Base-by-base conservation (phyloP, 2,888 invertebrate genomes). In the Arge pagana region DNA sequence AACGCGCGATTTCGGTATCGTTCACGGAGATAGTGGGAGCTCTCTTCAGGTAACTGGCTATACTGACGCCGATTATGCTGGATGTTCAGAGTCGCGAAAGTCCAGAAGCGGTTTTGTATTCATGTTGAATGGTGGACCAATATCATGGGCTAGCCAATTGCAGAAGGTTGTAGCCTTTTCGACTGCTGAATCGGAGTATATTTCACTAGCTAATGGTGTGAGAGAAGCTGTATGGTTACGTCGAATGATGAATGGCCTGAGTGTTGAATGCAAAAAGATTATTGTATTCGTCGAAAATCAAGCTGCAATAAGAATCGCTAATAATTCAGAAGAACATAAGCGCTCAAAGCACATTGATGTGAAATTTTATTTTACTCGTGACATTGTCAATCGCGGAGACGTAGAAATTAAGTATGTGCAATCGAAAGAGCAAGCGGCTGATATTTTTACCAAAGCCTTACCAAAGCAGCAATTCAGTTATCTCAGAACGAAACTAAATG, bases 131-230 rank as follows among this genome's bases (percentile, higher is more conserved):
- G 55, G 57, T 36, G 55, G 50, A 16, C 54, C 60, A 13, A 36
- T 62, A 15, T 48, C 54, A 2, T 62, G 58, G 60, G 53, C 45
- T 6, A 54, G 53, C 23, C 49, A 59, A 26, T 31, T 36, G 6
- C 58, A 61, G 37, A 45, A 35, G 8, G 23, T 48, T 6, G 53
- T 61, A 2, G 33, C 57, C 3, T 36, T 52, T 3, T 59, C 57
- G 15, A 57, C 59, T 2, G 51, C 60, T 0, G 57, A 62, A 48
- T 50, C 58, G 0, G 61, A 62, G 31, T 64, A 61, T 43, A 50
- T 58, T 37, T 56, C 61, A 4, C 49, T 57, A 23, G 52, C 50
- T 5, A 39, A 48, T 6, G 56, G 53, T 15, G 52, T 51, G 7
- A 52, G 58, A 31, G 59, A 62, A 33, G 56, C 55, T 10, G 15